Base-by-base conservation (phyloP, 2,797 vertebrate species). In the Synanceia verrucosa region DNA sequence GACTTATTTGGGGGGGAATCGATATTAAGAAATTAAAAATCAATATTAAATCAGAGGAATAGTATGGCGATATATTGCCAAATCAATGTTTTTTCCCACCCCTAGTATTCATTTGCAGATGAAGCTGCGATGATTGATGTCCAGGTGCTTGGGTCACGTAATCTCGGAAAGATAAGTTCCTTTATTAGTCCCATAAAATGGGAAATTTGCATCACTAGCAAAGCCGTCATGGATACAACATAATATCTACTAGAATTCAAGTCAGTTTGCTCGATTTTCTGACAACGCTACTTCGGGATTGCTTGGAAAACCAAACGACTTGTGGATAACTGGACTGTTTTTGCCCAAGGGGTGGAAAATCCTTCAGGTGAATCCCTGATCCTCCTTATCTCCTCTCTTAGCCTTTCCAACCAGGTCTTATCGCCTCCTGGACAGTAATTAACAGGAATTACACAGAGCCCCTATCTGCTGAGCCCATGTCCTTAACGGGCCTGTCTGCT, bases 381-480 rank as follows among this genome's bases (percentile, higher is more conserved):
- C 84, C 86, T 55, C 71, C 85, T 90, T 90, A 92, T 91, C 88
- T 69, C 73, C 76, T 70, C 67, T 78, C 68, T 88, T 88, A 86
- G 81, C 80, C 82, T 86, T 84, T 86, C 72, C 83, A 87, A 86
- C 85, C 86, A 86, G 84, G 84, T 82, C 86, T 92, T 90, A 90
- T 91, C 90, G 23, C 74, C 82, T 85, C 63, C 70, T 79, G 88
- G 89, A 87, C 88, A 90, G 85, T 89, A 92, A 94, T 93, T 94
- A 94, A 89, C 89, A 90, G 86, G 91, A 91, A 93, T 92, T 93
- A 91, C 87, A 91, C 83, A 80, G 68, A 55, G 72, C 68, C 52
- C 60, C 78, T 89, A 88, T 92, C 89, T 86, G 90, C 76, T 77
- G 82, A 85, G 82, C 65, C 81, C 83, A 81, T 66, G 47, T 76